Base-by-base conservation (phyloP, 2,797 vertebrate species). In the Oreochromis grahami region DNA sequence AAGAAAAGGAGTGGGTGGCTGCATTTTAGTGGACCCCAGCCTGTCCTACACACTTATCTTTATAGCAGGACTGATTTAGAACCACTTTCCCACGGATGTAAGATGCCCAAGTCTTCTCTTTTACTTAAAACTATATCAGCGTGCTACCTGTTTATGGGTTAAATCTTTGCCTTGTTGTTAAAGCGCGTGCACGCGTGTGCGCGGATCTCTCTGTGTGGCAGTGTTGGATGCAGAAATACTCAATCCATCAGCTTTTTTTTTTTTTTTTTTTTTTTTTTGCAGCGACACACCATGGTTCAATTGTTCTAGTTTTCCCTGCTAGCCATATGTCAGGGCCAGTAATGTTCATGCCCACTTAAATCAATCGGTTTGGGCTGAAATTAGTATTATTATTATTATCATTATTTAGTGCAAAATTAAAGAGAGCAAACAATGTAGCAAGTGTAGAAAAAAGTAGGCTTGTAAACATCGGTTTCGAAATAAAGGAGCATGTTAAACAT, bases 1-100 rank as follows among this genome's bases (percentile, higher is more conserved):
- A 89, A 93, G 95, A 96, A 96, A 87, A 91, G 91, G 97, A 97
- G 98, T 97, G 97, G 98, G 97, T 97, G 98, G 97, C 92, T 93
- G 96, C 95, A 96, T 97, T 97, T 74, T 94, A 95, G 92, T 91
- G 90, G 87, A 91, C 36, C 87, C 82, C 82, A 86, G 86, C 85
- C 89, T 91, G 88, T 90, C 88, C 83, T 91, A 90, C 92, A 93
- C 95, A 91, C 91, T 92, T 90, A 83, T 89, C 92, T 91, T 88
- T 90, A 86, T 80, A 81, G 51, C 89, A 87, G 79, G 76, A 88
- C 91, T 93, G 92, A 94, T 95, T 94, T 93, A 93, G 48, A 77
- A 89, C 38, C 84, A 82, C 76, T 90, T 94, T 95, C 91, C 89
- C 88, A 92, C 87, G 92, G 90, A 92, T 87, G 43, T 53, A 91